Base-by-base conservation (phyloP, 2,113 vertebrate species). In the Heterotilapia buettikoferi region DNA sequence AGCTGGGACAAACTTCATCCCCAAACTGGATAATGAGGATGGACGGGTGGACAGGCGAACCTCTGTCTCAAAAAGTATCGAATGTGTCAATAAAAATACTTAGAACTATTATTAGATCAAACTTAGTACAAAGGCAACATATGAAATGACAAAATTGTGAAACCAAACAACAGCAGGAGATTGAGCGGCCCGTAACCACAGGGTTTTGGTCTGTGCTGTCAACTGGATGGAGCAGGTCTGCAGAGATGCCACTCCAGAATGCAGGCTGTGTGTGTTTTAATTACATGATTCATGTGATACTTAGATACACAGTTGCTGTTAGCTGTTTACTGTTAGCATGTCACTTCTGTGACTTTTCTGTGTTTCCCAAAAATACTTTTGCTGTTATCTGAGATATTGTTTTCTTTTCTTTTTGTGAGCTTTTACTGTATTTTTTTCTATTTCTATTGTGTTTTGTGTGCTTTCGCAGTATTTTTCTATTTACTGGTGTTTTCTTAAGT, bases 1-100 rank as follows among this genome's bases (percentile, higher is more conserved):
- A 36, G 18, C 59, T 0, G 31, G 9, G 59, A 66, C 10, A 21
- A 38, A 0, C 19, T 1, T 38, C 61, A 38, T 0, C 61, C 33
- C 61, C 36, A n/a, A 36, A 61, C 5, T 0, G 16, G 29, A 61
- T 19, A 33, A 61, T 0, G 9, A 61, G 57, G 57, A 19, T 0
- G 16, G 57, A 61, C 2, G 16, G 16, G 5, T 19, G 29, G 57
- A 61, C 29, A 19, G 57, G 29, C 29, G 1, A 61, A 61, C 57
- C 57, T 33, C 29, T 63, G 59, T 63, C 5, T 33, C 5, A 19
- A 63, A 33, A 63, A 19, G 29, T 11, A 33, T 63, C 3, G 5
- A 63, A 11, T 19, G 59, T 33, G 16, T 63, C 59, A 33, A 19
- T 63, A 63, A 63, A 63, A 63, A 63, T 33, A 63, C 2, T 33